Evolutionary conservation across 1,140 invertebrate species (phyloP).

Genomic region (Chlorops oryzae): DNA sequence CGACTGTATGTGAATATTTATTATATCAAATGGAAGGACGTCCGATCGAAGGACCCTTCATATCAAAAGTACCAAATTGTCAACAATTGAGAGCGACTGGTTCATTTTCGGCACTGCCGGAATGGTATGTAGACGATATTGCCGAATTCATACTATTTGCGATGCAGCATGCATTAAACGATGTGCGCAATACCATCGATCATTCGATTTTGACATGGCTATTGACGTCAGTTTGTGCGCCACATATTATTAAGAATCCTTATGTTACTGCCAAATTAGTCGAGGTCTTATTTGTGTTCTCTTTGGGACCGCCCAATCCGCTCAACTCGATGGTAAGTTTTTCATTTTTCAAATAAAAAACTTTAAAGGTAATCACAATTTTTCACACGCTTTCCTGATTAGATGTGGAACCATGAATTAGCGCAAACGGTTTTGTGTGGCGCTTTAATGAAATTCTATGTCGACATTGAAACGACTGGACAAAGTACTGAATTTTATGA

Average conservation of each 20-base stretch:
- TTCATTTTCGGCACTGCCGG: constrained; percentile 82
- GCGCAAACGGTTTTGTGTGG: constrained; percentile 76
- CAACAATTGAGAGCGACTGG: constrained; percentile 60
- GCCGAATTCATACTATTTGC: constrained; percentile 90
- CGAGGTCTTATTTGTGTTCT: constrained; percentile 90
- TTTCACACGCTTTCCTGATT: constrained; percentile 9
- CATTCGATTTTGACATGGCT: constrained; percentile 82
- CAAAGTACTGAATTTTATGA: constrained; percentile 98
- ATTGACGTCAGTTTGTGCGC: constrained; percentile 80
- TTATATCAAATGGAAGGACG: constrained; percentile 56
- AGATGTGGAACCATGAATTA: constrained; percentile 81
- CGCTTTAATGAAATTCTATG: constrained; percentile 96
- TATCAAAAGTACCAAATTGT: constrained; percentile 47
- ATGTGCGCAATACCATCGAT: constrained; percentile 70
- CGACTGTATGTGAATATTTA: constrained; percentile 73
- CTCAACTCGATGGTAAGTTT: constrained; percentile 50
- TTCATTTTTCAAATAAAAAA: constrained; percentile 16
- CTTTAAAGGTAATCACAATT: constrained; percentile 17
- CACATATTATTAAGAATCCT: constrained; percentile 88
- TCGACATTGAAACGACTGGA: constrained; percentile 95
- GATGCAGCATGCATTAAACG: constrained; percentile 79
- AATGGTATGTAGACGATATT: constrained; percentile 95
- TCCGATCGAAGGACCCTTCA: constrained; percentile 43
- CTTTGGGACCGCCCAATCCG: constrained; percentile 62
- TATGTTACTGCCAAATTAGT: constrained; percentile 93